phyloP scores from a whole-genome alignment of 2,113 vertebrate genomes.

The Gymnorhina tibicen region DNA sequence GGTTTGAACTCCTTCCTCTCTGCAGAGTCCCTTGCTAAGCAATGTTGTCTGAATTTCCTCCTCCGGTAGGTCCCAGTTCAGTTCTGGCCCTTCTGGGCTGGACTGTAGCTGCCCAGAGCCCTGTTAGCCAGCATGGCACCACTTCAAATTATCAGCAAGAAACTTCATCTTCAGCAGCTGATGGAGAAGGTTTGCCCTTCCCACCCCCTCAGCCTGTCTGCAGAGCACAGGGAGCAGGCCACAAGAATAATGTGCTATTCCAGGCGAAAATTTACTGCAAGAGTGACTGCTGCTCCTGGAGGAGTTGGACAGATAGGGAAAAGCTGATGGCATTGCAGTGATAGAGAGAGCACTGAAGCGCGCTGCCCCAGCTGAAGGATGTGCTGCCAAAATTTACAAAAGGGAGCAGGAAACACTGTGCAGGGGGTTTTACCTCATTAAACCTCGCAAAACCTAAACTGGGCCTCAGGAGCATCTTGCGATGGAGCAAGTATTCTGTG shows the following conservation, averaged over 20 bases:
- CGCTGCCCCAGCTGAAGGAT: neutral
- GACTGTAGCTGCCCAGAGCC: neutral
- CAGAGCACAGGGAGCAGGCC: neutral
- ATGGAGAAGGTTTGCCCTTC: neutral
- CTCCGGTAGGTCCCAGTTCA: neutral
- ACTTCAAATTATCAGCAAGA: neutral
- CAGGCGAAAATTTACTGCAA: neutral
- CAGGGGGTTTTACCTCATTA: neutral
- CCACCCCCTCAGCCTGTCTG: neutral
- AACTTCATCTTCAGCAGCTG: neutral
- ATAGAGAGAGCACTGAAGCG: neutral
- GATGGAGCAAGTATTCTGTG: accelerated
- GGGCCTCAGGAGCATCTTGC: neutral
- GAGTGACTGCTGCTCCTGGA: neutral
- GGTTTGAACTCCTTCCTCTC: neutral
- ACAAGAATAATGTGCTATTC: neutral
- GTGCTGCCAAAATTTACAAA: neutral
- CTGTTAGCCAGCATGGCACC: neutral
- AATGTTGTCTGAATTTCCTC: neutral
- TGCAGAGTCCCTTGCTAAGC: neutral
- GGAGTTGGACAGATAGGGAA: neutral
- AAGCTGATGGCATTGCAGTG: neutral
- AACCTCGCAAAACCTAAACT: neutral
- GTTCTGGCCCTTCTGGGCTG: neutral
- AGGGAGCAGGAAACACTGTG: neutral